These are phyloP conservation scores for Calephelis virginiensis DNA, from an alignment of 1,140 invertebrate species.

Conservation along the genomic window DNA sequence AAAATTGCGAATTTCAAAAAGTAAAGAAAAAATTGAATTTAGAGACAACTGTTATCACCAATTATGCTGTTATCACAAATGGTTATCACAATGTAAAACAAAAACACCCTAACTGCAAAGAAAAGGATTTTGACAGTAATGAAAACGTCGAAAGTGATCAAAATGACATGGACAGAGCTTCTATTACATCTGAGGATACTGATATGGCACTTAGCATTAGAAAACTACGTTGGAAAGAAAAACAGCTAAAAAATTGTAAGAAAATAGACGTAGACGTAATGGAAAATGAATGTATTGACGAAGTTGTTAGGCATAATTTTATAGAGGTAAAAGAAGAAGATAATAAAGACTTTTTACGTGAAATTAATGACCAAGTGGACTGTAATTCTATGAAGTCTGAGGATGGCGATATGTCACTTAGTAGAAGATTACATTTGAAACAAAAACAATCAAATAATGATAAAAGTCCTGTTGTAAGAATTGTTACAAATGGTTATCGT, in stretches of 20 bases:
- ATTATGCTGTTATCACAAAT: neutral
- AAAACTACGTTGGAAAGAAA: conserved; percentile 11
- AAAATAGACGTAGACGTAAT: neutral
- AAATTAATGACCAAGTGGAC: neutral
- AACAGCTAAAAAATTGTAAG: neutral
- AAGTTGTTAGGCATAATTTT: neutral
- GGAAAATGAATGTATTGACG: neutral
- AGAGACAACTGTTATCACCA: neutral
- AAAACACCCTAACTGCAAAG: neutral
- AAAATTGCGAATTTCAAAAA: neutral
- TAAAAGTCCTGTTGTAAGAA: neutral
- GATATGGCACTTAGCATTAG: neutral
- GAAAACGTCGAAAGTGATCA: neutral
- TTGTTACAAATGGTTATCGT: neutral
- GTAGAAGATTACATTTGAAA: neutral
- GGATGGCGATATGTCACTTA: neutral
- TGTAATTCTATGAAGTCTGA: conserved; percentile 2
- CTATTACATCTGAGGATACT: neutral
- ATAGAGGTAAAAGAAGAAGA: neutral
- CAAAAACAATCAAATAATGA: neutral
- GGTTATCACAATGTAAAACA: neutral
- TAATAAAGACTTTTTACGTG: neutral
- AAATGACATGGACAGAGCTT: neutral
- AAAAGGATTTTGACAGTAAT: neutral
- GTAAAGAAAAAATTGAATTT: neutral